phyloP scores from a whole-genome alignment of 1,140 invertebrate species.

The Lerema accius region DNA sequence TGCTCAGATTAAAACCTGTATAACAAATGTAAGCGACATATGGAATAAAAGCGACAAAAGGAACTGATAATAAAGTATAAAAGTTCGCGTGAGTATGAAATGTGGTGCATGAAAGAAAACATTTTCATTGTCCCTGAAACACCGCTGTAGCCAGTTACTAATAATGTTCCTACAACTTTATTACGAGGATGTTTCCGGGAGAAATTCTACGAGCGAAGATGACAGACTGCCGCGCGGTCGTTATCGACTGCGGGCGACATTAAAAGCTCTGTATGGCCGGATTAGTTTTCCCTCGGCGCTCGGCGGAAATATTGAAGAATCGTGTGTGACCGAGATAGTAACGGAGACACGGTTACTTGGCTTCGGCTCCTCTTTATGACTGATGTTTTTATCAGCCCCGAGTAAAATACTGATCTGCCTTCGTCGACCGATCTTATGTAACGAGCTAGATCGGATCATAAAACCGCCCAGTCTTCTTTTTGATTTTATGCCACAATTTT shows the following conservation, averaged over 20 bases:
- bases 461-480: too few species aligned
- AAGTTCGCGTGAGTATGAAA: neutral
- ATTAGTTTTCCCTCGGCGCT: slow-evolving; percentile 23
- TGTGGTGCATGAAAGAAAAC: slow-evolving; percentile 10
- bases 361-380: neutral
- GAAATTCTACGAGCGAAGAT: slow-evolving; percentile 24
- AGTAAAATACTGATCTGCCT: too few species aligned
- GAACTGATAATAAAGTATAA: neutral
- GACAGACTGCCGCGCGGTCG: slow-evolving; percentile 23
- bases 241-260: slow-evolving; percentile 26
- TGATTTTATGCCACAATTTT: too few species aligned
- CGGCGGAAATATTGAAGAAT: slow-evolving; percentile 33
- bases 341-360: slow-evolving; percentile 3
- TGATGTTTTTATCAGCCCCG: neutral
- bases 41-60: too few species aligned
- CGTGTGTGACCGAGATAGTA: slow-evolving; percentile 21
- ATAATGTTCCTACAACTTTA: slow-evolving; percentile 27
- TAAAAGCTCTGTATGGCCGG: slow-evolving; percentile 26
- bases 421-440: too few species aligned
- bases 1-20: too few species aligned
- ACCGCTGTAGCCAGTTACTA: slow-evolving; percentile 19
- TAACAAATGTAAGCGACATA: too few species aligned
- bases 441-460: too few species aligned
- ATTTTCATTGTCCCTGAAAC: slow-evolving; percentile 24
- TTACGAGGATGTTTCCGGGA: slow-evolving; percentile 28